A percentile compares a stretch with the other conserved stretches of the same genome.
Conservation (phyloP, 2,888 invertebrate genomes). For the Lathronympha strigana region DNA sequence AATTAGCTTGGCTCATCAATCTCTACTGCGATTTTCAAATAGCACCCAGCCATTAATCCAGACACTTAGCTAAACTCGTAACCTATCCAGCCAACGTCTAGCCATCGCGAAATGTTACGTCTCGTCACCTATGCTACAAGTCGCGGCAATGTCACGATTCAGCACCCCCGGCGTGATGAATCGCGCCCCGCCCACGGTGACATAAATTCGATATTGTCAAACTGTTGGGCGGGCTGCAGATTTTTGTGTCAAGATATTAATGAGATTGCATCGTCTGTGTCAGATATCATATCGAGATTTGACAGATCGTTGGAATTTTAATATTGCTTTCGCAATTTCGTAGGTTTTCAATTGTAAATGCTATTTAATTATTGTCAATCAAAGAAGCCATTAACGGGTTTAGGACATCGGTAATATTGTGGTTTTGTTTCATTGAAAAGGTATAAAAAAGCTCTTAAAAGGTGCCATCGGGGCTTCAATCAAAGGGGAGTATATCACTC, state of each 20-base stretch:
- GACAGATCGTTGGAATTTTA: too few relatives aligned
- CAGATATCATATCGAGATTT: too few relatives aligned
- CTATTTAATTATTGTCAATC: too few relatives aligned
- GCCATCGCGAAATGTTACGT: slow-evolving; percentile 11
- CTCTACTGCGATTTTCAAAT: background rate
- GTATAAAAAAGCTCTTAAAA: too few relatives aligned
- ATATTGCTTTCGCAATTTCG: too few relatives aligned
- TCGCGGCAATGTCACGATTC: slow-evolving; percentile 9
- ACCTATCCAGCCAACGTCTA: background rate
- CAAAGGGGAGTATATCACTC: too few relatives aligned
- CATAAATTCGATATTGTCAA: slow-evolving; percentile 7
- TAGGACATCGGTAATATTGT: too few relatives aligned
- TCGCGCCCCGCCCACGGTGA: slow-evolving; percentile 14
- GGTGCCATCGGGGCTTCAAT: too few relatives aligned
- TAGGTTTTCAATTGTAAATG: too few relatives aligned
- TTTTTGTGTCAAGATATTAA: slow-evolving; percentile 2
- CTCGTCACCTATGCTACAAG: slow-evolving; percentile 11
- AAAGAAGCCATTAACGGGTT: too few relatives aligned
- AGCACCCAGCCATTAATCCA: background rate
- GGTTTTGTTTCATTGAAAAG: too few relatives aligned
- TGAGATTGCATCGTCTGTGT: background rate
- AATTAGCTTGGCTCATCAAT: background rate
- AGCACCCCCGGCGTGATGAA: slow-evolving; percentile 14
- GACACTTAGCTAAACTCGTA: slow-evolving; percentile 2
- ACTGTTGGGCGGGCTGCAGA: slow-evolving; percentile 6